These are phyloP conservation scores for Tachysurus fulvidraco DNA, from an alignment of 2,113 vertebrate species.

Conservation along the genomic window DNA sequence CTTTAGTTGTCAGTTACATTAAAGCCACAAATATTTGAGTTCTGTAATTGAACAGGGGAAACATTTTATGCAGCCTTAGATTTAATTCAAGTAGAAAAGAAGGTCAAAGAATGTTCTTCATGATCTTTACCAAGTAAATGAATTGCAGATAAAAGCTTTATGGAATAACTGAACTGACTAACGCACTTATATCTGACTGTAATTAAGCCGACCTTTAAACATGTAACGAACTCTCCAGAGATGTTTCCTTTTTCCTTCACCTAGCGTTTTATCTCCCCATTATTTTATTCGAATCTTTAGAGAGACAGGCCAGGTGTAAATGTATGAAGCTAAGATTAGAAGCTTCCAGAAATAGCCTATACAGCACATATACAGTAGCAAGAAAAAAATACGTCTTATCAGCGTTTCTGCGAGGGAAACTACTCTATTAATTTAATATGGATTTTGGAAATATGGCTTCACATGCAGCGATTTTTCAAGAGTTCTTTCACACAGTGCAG, in stretches of 20 bases:
- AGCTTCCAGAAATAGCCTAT: constrained; percentile 3
- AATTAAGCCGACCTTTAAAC: constrained; percentile 63
- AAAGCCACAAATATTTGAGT: constrained; percentile 42
- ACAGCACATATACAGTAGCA: not conserved
- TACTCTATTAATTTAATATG: constrained; percentile 13
- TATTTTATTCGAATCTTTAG: constrained; percentile 32
- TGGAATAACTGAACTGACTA: constrained; percentile 59
- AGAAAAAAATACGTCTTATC: not conserved
- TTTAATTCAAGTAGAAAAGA: constrained; percentile 54
- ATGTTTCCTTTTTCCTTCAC: constrained; percentile 33
- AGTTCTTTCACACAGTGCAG: not conserved
- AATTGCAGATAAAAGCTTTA: constrained; percentile 56
- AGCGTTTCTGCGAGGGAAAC: constrained; percentile 1
- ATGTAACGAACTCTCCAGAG: constrained; percentile 54
- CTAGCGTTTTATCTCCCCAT: constrained; percentile 19
- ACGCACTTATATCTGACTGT: constrained; percentile 50
- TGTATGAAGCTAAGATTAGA: constrained; percentile 10
- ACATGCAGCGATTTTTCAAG: not conserved
- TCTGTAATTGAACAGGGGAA: constrained; percentile 53
- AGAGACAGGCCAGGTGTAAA: constrained; percentile 33
- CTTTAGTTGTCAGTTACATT: constrained; percentile 50
- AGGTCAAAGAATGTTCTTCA: constrained; percentile 55
- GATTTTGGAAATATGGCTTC: not conserved
- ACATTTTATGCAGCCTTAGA: constrained; percentile 27
- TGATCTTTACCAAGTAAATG: constrained; percentile 56